Evolutionary conservation across 2,888 invertebrate genomes (phyloP), one percentile per base, ranked within the genome.

Genomic region (Drosophila planitibia): DNA sequence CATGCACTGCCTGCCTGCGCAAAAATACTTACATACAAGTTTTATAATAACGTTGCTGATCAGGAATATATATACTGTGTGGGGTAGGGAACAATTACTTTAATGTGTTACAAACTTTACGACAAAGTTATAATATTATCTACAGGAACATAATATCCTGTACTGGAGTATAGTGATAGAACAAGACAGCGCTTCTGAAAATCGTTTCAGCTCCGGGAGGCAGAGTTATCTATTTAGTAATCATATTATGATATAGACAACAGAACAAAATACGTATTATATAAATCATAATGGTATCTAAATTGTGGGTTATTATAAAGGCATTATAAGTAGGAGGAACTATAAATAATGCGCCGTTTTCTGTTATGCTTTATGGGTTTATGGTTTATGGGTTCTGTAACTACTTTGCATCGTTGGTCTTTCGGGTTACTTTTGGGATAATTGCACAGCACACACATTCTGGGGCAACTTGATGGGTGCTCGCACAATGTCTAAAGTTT

Each of bases 401-500:
- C 28, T 51, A 28, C 25, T 35, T 22, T 22, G 66, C 59, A 57
- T 51, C 57, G 47, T 54, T 54, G 39, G 62, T 32, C 61, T 41
- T 49, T 49, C 16, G 7, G 16, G 49, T 47, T 47, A 47, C 51
- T 28, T 51, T 53, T 30, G 60, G 74, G 65, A 71, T 78, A 80
- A 86, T 81, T 77, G 74, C 81, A 74, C 51, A 52, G 63, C 60
- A 64, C 60, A 35, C 53, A 63, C 47, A 67, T 72, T 76, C 52
- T 60, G 69, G 57, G 76, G 35, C 62, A 57, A 60, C 64, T 69
- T 58, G 57, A 64, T 39, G 62, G 59, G 59, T 60, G 41, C 55
- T 61, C 60, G 51, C 58, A 60, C 60, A 57, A 66, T 73, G 60
- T 52, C 41, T 39, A 73, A 66, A 35, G 59, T 44, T 14, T 33